Base-by-base conservation (phyloP, 2,888 invertebrate species). In the Keiferia lycopersicella region DNA sequence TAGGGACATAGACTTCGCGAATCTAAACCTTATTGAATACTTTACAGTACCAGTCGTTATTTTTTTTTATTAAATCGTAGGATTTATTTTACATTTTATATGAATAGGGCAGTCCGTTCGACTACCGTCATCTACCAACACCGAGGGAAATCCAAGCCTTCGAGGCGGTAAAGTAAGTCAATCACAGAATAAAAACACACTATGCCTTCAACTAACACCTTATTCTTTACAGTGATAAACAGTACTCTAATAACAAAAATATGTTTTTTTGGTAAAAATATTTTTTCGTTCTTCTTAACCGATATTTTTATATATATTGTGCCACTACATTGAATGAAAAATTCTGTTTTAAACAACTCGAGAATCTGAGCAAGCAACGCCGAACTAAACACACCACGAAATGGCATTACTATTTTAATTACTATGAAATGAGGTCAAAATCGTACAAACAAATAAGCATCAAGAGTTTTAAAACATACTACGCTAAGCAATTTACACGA, bases 201-300 rank as follows among this genome's bases (percentile, higher is more conserved):
- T 81, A 80, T 80, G 78, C 77, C 79, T 77, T 77, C 82, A 78
- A 80, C 81, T 84, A 83, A 77, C 75, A 75, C 77, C 84, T 82
- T 81, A 80, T 73, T 64, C 73, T 80, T 78, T 75, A 82, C 74
- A 84, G 75, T 77, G 75, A 78, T 82, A 81, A 82, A 84, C 81
- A 83, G 82, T 84, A 80, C 67, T 81, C 80, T 84, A 83, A 83
- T 86, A 88, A 89, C 82, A 88, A 88, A 88, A 88, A 87, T 87
- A 87, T 76, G 78, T 87, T 86, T 86, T 86, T 86, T 86, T 85
- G 84, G 85, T 83, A 83, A 87, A 88, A 86, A 85, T 84, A 83
- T 84, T 82, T 76, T 83, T 82, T 71, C 76, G 76, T 78, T 80
- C 73, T 78, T 78, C 82, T 84, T 84, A 85, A 80, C 77, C 81